Evolutionary conservation across 2,888 invertebrate genomes (phyloP).

Genomic region (Xestia rhomboidea): DNA sequence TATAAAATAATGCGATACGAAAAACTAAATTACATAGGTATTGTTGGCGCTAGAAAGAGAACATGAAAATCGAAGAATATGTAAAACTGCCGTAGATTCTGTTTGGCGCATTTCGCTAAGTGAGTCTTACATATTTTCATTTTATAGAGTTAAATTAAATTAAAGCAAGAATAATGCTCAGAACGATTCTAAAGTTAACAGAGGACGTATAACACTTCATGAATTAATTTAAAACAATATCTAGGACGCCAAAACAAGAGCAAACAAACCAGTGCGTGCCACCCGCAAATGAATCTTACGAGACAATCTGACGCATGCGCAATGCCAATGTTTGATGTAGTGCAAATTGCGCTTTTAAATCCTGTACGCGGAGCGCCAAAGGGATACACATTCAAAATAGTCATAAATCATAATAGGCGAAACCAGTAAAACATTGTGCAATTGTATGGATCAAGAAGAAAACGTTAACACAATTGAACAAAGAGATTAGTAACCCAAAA

Average conservation of each 20-base stretch:
- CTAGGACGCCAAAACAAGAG: conserved; percentile 9
- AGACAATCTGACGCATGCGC: conserved; percentile 25
- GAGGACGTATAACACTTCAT: neutral
- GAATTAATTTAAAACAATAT: conserved; percentile 8
- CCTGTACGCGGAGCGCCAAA: conserved; percentile 15
- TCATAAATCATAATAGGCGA: conserved; percentile 16
- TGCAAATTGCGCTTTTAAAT: conserved; percentile 47
- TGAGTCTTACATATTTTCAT: neutral
- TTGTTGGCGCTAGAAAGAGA: neutral
- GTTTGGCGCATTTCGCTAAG: too few species aligned
- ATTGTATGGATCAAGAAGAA: neutral
- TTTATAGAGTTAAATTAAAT: neutral
- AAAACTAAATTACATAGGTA: neutral
- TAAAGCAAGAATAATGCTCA: neutral
- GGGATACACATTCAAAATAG: conserved; percentile 6
- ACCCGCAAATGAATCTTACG: conserved; percentile 40
- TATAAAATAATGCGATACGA: neutral
- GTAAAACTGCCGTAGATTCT: neutral
- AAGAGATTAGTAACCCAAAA: neutral
- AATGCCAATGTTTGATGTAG: conserved; percentile 38
- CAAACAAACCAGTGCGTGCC: conserved; percentile 40
- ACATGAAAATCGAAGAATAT: neutral
- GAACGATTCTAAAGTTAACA: neutral
- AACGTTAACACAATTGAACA: neutral
- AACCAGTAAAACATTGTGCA: neutral